Conservation (phyloP, 2,797 vertebrate genomes). For the Sebastes taczanowskii region DNA sequence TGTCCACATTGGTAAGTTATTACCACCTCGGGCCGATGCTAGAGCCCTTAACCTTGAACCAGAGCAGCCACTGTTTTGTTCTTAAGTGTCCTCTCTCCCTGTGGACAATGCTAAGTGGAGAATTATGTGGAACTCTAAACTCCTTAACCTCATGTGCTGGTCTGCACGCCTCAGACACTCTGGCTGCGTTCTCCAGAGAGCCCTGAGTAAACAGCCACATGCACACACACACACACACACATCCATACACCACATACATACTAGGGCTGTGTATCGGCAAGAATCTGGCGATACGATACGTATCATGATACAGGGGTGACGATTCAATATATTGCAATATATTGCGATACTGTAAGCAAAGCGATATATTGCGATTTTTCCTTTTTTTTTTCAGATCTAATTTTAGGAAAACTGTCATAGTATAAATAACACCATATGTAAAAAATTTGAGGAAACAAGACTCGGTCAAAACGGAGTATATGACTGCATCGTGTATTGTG, state of each 20-base stretch:
- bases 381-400: too few species aligned
- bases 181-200: conserved; percentile 72
- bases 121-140: conserved; percentile 70
- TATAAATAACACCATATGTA: too few species aligned
- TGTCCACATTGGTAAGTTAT: not conserved
- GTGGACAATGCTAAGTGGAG: conserved; percentile 47
- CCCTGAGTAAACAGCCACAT: conserved; percentile 68
- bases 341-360: too few species aligned
- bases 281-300: too few species aligned
- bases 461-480: too few species aligned
- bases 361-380: too few species aligned
- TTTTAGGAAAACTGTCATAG: too few species aligned
- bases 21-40: not conserved
- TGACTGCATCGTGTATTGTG: accelerated
- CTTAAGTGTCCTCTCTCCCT: conserved; percentile 48
- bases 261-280: too few species aligned
- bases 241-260: not conserved
- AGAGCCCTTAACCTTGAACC: conserved; percentile 53
- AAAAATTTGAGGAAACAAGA: too few species aligned
- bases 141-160: conserved; percentile 60
- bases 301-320: too few species aligned
- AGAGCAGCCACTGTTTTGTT: conserved; percentile 34
- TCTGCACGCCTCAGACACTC: conserved; percentile 72
- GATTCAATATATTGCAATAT: too few species aligned
- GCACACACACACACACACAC: not conserved